Evolutionary conservation across 2,888 invertebrate genomes (phyloP).

Genomic region (Pollenia labialis): DNA sequence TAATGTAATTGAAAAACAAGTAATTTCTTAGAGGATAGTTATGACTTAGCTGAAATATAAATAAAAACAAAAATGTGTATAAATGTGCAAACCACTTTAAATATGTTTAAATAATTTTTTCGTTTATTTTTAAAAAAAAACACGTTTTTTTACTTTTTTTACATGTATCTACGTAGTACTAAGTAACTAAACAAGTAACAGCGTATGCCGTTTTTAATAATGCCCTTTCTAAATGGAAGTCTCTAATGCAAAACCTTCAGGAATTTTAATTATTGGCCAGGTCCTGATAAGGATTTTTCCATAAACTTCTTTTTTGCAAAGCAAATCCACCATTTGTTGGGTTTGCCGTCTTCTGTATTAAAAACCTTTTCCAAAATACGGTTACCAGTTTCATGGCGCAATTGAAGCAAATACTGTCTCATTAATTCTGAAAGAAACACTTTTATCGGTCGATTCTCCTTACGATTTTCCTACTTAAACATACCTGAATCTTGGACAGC

Average conservation of each 20-base stretch:
- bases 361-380: conserved; percentile 96
- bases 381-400: conserved; percentile 97
- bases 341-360: conserved; percentile 94
- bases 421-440: conserved; percentile 89
- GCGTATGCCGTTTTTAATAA: conserved; percentile 49
- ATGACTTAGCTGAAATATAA: conserved; percentile 52
- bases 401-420: conserved; percentile 96
- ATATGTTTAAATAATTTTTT: conserved; percentile 30
- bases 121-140: conserved; percentile 31
- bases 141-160: conserved; percentile 12
- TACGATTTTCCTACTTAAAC: conserved; percentile 24
- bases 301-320: conserved; percentile 99
- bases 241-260: background rate
- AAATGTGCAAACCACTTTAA: conserved; percentile 22
- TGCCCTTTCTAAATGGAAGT: conserved; percentile 66
- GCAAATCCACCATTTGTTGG: conserved; percentile 99
- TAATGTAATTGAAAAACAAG: conserved; percentile 6
- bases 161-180: conserved; percentile 17
- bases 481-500: conserved; percentile 92
- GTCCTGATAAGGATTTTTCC: conserved; percentile 94
- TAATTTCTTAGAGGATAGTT: conserved; percentile 68
- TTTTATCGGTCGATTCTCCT: background rate
- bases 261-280: conserved; percentile 80
- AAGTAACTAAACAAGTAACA: conserved; percentile 36
- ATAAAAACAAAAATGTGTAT: conserved; percentile 43